These are phyloP conservation scores for Eulemur coronatus DNA, from an alignment of 2,797 vertebrate genomes.

Conservation along the genomic window DNA sequence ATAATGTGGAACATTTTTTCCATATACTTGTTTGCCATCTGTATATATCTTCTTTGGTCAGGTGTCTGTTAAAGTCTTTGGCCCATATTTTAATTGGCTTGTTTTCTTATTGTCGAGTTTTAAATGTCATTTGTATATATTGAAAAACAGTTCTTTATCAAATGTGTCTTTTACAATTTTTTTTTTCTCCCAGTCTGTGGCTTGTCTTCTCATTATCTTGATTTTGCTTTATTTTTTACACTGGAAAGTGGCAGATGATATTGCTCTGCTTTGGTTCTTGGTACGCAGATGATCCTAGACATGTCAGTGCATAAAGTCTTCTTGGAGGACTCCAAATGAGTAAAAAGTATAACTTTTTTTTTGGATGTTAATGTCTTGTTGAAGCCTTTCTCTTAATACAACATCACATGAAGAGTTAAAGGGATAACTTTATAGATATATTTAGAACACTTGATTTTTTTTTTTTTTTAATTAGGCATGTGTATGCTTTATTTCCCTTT, in stretches of 20 bases:
- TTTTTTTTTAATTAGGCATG: neutral
- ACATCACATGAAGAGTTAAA: neutral
- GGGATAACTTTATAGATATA: neutral
- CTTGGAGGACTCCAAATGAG: neutral
- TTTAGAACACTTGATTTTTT: neutral
- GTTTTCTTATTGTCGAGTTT: neutral
- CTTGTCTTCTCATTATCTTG: neutral
- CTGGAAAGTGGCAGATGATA: neutral
- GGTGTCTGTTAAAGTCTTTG: neutral
- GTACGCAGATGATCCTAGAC: neutral
- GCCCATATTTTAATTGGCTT: neutral
- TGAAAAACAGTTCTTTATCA: neutral
- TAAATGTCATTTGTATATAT: neutral
- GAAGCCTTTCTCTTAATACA: neutral
- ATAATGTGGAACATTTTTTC: neutral
- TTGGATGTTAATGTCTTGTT: neutral
- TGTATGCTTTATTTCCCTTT: slow-evolving; percentile 45
- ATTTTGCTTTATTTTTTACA: neutral
- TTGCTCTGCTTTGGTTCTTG: neutral
- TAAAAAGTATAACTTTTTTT: neutral
- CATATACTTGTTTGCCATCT: neutral
- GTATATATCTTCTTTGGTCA: neutral
- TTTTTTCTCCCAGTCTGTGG: neutral
- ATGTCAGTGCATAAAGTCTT: neutral
- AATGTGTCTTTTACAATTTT: neutral